Percentiles rank a stretch among this genome's conserved stretches.
Conservation (phyloP, 1,140 invertebrate genomes). For the Chionoecetes opilio region DNA sequence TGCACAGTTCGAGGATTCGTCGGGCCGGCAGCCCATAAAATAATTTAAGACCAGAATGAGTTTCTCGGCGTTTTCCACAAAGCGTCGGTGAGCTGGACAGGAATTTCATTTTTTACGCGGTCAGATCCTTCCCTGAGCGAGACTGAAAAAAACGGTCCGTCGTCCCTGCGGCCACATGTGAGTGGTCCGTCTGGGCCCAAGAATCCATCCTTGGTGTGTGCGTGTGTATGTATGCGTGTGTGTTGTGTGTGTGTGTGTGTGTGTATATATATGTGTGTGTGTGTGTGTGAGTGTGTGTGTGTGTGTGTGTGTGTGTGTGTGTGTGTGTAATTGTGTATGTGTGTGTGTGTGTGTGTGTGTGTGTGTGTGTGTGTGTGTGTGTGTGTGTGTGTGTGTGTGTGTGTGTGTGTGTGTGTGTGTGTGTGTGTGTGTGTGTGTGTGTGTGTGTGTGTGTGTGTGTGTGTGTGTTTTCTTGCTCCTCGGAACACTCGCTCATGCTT, state of each 20-base stretch:
- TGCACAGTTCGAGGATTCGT: background rate
- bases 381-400: no score
- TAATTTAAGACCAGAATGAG: conserved; percentile 1
- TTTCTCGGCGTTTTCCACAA: background rate
- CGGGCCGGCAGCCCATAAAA: background rate
- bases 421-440: background rate
- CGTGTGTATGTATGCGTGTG: background rate
- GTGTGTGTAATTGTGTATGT: background rate
- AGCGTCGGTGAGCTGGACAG: background rate
- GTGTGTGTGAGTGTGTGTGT: no score
- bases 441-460: background rate
- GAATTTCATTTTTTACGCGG: conserved; percentile 16
- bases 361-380: background rate
- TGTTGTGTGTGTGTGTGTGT: no score
- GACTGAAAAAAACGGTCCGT: conserved; percentile 1
- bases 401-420: no score
- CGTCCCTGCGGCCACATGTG: background rate
- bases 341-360: background rate
- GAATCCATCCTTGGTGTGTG: background rate
- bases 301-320: background rate
- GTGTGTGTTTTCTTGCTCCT: background rate
- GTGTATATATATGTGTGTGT: background rate
- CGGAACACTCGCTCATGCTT: no score
- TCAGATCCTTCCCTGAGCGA: background rate
- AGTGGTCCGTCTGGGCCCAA: background rate